These are phyloP conservation scores for Monopis laevigella DNA, from an alignment of 2,888 invertebrate species.

Conservation along the genomic window DNA sequence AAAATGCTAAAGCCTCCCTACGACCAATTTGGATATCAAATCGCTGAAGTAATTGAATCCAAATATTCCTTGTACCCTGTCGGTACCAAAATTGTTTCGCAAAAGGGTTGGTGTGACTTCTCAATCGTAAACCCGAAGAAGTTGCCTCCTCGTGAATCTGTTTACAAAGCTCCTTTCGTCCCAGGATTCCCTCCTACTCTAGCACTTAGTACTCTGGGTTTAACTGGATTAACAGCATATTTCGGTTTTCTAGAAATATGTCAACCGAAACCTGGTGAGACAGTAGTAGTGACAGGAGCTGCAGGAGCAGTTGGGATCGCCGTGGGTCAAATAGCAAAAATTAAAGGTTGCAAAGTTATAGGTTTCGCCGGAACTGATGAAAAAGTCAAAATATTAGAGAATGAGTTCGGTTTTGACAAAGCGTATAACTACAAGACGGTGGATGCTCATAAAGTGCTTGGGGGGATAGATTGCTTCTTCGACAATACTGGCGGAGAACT, in stretches of 20 bases:
- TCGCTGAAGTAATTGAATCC: slow-evolving; percentile 64
- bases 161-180: slow-evolving; percentile 59
- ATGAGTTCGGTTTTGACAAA: slow-evolving; percentile 73
- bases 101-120: slow-evolving; percentile 74
- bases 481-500: slow-evolving; percentile 79
- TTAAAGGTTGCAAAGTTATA: slow-evolving; percentile 70
- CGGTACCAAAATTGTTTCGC: slow-evolving; percentile 66
- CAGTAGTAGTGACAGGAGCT: slow-evolving; percentile 75
- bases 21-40: slow-evolving; percentile 33
- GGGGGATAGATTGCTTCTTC: slow-evolving; percentile 77
- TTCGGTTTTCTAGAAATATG: slow-evolving; percentile 76
- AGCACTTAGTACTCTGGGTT: slow-evolving; percentile 70
- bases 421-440: slow-evolving; percentile 78
- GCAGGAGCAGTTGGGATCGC: slow-evolving; percentile 79
- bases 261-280: slow-evolving; percentile 73
- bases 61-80: slow-evolving; percentile 68
- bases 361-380: slow-evolving; percentile 77
- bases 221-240: slow-evolving; percentile 77
- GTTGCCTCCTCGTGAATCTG: slow-evolving; percentile 14
- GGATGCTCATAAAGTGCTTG: slow-evolving; percentile 60
- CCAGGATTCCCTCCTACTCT: slow-evolving; percentile 59
- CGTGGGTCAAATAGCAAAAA: slow-evolving; percentile 80
- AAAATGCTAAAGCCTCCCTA: slow-evolving; percentile 24
- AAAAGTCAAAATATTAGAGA: slow-evolving; percentile 73
- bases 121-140: slow-evolving; percentile 28